Base-by-base conservation (phyloP, 2,113 vertebrate genomes). In the Rhynchopsitta pachyrhyncha region DNA sequence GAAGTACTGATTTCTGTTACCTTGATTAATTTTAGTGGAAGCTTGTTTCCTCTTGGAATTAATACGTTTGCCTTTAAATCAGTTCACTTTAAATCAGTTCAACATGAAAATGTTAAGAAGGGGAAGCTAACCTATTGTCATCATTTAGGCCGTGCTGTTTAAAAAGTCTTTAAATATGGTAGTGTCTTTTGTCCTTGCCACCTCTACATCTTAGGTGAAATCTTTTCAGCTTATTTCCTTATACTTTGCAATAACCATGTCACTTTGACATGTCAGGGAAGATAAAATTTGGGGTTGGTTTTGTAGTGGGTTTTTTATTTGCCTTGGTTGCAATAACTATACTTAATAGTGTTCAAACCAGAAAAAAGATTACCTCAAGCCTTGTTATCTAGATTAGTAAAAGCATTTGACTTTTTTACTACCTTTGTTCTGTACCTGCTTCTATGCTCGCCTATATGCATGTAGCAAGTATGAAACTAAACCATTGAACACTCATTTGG, bases 241-340 rank as follows among this genome's bases (percentile, higher is more conserved):
- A 11, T 62, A 78, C 86, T 92, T 84, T 44, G 37, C 9, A 39
- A 37, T 27, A 55, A 33, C 5, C 6, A 4, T 11, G 27, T 60
- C 52, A 28, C 37, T 68, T 29, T n/a, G 35, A 16, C 13, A 6
- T 9, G 0, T 55, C n/a, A 31, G 28, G 49, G 18, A 85, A 10
- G 3, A 33, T 15, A 70, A 49, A 9, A 18, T 59, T 47, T 10
- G 11, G 59, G n/a, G 5, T 28, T 79, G 9, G 0, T 2, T 1
- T 25, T 44, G 33, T 59, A 35, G 22, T 10, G 57, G 33, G 9
- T 75, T 62, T 70, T 20, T 17, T 31, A 1, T 42, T 77, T 67
- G 14, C 14, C 15, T 77, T 49, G 9, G 7, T 80, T 86, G 37
- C 11, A 63, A 53, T 70, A 92, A 35, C 29, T 16, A 7, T 50